Evolutionary conservation across 2,888 invertebrate genomes (phyloP).

Genomic region (Temnothorax rugatulus): DNA sequence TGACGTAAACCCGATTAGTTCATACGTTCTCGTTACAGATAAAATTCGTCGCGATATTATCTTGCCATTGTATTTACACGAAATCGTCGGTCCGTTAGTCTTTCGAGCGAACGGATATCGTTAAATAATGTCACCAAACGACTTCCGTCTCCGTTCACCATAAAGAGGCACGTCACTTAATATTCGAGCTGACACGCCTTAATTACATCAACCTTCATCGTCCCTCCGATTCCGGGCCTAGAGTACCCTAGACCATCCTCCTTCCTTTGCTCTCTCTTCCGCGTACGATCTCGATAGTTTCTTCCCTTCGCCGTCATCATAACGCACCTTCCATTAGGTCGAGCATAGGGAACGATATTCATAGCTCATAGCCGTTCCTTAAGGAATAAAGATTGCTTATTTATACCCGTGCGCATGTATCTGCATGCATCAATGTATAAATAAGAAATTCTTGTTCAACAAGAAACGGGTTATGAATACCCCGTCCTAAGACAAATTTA

Average conservation of each 20-base stretch:
- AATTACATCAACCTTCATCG: slow-evolving; percentile 65
- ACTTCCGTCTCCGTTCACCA: slow-evolving; percentile 67
- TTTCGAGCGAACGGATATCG: slow-evolving; percentile 63
- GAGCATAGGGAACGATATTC: background rate
- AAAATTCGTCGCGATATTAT: background rate
- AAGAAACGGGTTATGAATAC: too few relatives aligned
- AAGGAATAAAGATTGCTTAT: slow-evolving; percentile 18
- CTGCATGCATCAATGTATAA: background rate
- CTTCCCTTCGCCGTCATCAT: background rate
- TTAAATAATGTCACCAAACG: slow-evolving; percentile 67
- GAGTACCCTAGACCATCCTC: background rate
- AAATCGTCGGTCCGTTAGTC: slow-evolving; percentile 28
- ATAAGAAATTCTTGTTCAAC: slow-evolving; percentile 21
- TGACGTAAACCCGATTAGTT: background rate
- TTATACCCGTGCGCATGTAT: background rate
- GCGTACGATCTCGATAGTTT: background rate
- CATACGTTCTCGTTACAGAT: background rate
- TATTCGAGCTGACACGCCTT: slow-evolving; percentile 70
- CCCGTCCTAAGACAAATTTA: background rate
- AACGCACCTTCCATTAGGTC: slow-evolving; percentile 22
- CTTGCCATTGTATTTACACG: background rate
- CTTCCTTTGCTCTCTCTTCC: slow-evolving; percentile 17
- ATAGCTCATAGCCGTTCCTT: background rate
- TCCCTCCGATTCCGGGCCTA: slow-evolving; percentile 1
- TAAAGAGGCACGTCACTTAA: slow-evolving; percentile 62